These are phyloP conservation scores for Mesoclemmys tuberculata DNA, from an alignment of 2,113 vertebrate species.

Conservation along the genomic window DNA sequence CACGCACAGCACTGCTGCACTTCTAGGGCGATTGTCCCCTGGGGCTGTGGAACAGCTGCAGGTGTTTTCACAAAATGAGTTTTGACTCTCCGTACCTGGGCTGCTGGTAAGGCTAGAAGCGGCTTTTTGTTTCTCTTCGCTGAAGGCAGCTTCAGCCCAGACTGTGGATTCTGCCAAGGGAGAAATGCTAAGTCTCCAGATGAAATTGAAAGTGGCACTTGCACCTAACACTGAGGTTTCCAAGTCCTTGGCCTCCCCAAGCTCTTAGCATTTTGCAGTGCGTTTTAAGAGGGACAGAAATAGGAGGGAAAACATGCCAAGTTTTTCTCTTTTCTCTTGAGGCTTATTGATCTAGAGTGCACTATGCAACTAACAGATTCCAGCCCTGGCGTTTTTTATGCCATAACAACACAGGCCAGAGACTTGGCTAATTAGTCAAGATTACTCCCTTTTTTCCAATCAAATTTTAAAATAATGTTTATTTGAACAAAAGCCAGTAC, in stretches of 20 bases:
- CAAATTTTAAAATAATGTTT: neutral
- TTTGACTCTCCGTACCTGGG: neutral
- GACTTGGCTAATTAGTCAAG: neutral
- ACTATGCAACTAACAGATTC: neutral
- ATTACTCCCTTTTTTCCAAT: neutral
- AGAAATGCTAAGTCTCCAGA: fast-evolving
- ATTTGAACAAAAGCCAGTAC: neutral
- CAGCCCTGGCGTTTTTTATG: neutral
- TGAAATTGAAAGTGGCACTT: neutral
- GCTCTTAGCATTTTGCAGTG: neutral
- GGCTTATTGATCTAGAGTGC: neutral
- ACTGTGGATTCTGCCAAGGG: neutral
- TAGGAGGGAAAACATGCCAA: neutral
- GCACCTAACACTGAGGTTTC: neutral
- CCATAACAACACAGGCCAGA: neutral
- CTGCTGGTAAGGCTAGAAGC: neutral
- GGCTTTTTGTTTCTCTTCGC: neutral
- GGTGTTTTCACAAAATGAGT: neutral
- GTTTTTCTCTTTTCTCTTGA: neutral
- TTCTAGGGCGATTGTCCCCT: conserved; percentile 2
- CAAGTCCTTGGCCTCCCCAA: neutral
- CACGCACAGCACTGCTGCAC: neutral
- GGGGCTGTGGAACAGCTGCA: neutral
- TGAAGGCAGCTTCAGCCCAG: neutral
- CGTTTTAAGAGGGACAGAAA: neutral